Evolutionary conservation across 1,140 invertebrate species (phyloP).

Genomic region (Homarus americanus): DNA sequence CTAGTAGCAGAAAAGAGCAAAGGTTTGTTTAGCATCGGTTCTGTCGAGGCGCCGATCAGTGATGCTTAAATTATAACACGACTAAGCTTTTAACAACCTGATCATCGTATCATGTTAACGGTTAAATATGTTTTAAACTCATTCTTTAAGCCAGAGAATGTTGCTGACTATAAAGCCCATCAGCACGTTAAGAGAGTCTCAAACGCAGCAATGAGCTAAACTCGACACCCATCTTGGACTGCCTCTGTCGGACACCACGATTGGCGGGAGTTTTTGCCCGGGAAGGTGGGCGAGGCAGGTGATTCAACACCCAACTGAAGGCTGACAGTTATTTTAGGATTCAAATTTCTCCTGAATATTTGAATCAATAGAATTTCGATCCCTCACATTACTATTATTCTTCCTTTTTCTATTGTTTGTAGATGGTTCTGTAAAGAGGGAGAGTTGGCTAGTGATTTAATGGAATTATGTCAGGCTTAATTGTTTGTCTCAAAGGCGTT

Average conservation of each 20-base stretch:
- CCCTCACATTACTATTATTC: too few species aligned
- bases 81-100: too few species aligned
- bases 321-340: neutral
- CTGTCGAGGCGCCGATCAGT: neutral
- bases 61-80: too few species aligned
- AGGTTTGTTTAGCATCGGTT: slow-evolving; percentile 30
- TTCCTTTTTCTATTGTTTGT: too few species aligned
- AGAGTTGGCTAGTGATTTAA: too few species aligned
- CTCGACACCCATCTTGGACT: neutral
- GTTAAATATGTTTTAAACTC: too few species aligned
- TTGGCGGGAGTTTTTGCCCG: slow-evolving; percentile 12
- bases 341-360: neutral
- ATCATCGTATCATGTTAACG: too few species aligned
- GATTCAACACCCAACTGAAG: neutral
- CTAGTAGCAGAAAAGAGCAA: neutral
- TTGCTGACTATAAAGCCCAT: neutral
- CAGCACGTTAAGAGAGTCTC: neutral
- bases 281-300: neutral
- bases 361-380: neutral
- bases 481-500: too few species aligned
- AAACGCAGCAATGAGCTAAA: slow-evolving; percentile 2
- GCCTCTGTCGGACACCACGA: slow-evolving; percentile 9
- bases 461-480: too few species aligned
- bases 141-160: too few species aligned
- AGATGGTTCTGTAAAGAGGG: too few species aligned